Base-by-base conservation (phyloP, 2,888 invertebrate genomes). In the Chloromyia formosa region DNA sequence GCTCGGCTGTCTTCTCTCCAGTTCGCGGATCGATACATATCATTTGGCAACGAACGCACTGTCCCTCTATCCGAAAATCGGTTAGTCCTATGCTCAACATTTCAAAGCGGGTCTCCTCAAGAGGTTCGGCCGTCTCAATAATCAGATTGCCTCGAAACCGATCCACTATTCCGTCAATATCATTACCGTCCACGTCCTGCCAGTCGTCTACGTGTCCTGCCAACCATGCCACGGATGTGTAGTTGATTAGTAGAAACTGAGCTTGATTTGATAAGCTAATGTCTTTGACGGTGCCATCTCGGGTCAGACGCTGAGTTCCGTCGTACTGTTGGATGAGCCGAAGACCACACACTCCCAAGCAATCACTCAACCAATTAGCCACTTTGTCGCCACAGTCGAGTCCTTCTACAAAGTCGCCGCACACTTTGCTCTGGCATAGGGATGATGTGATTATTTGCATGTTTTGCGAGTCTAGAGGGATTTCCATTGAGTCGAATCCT, bases 121-220 rank as follows among this genome's bases (percentile, higher is more conserved):
- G 92, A n/a, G 94, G 88, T 27, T 86, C 81, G 1, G 88, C 85
- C 73, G 93, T 92, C 78, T 91, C 90, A 14, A 97, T 87, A 1
- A 97, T 88, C 53, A 98, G 88, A 86, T 98, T 98, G n/a, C 94
- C 93, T 81, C 98, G 89, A 84, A 98, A 98, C 79, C 98, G 88
- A 76, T 90, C 88, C 1, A 93, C 87, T 45, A 95, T 86, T 78
- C 89, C 88, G 42, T 90, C 88, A 56, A 88, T 81, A 4, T 80
- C 77, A 79, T 86, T 85, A 74, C 88, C 88, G 10, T 83, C 83
- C 71, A 88, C 87, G 75, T 89, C 88, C 9, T 49, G 40, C 79
- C 79, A 79, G 20, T 78, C 75, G 45, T 86, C 82, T 42, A 93
- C 87, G 83, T 88, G 89, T 69, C 88, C 86, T 74, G 86, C 86